phyloP scores from a whole-genome alignment of 2,797 vertebrate species.

The Acestrorhynchus altus region DNA sequence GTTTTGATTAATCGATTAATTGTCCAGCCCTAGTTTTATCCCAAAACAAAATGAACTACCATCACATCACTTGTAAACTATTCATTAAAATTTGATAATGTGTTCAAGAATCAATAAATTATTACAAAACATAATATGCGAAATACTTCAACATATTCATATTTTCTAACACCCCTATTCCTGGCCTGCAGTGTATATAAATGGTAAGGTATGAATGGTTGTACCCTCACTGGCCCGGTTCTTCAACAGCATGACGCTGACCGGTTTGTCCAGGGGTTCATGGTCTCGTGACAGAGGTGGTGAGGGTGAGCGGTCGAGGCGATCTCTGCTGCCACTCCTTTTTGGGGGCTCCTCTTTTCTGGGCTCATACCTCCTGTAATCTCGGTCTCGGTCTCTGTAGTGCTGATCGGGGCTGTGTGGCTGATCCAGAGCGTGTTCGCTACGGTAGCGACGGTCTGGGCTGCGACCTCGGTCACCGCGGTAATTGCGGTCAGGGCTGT shows the following conservation, averaged over 20 bases:
- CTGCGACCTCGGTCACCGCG: slow-evolving; percentile 66
- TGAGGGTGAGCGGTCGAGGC: slow-evolving; percentile 82
- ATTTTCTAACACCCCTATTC: no score
- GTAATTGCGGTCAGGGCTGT: slow-evolving; percentile 69
- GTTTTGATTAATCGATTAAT: no score
- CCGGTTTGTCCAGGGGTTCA: slow-evolving; percentile 78
- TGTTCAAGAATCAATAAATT: no score
- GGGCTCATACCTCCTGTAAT: slow-evolving; percentile 62
- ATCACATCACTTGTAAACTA: no score
- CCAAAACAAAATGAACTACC: no score
- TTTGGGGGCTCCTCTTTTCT: slow-evolving; percentile 63
- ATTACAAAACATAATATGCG: no score
- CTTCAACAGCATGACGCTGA: slow-evolving; percentile 90
- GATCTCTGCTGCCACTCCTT: slow-evolving; percentile 81
- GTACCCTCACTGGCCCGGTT: slow-evolving; percentile 90
- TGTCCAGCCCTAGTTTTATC: no score
- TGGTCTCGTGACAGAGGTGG: slow-evolving; percentile 66
- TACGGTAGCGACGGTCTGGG: slow-evolving; percentile 69
- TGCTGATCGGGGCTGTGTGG: slow-evolving; percentile 72
- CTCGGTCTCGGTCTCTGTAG: slow-evolving; percentile 65
- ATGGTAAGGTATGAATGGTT: not conserved
- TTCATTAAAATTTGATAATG: no score
- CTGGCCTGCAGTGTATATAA: not conserved
- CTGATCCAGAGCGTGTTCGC: slow-evolving; percentile 76
- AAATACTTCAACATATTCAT: no score